Evolutionary conservation across 2,888 invertebrate species (phyloP).

Genomic region (Aricia artaxerxes): DNA sequence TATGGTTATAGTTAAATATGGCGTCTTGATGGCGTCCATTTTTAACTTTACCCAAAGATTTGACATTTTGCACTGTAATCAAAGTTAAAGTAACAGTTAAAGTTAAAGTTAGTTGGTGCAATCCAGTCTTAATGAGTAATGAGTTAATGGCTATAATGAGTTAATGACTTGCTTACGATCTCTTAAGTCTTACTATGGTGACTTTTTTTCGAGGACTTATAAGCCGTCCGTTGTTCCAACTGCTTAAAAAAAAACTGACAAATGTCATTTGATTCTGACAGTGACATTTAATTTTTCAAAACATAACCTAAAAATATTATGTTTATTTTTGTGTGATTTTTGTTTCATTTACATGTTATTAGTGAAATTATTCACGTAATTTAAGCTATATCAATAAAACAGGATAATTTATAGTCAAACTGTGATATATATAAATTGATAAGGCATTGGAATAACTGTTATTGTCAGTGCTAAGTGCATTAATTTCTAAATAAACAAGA

Average conservation of each 20-base stretch:
- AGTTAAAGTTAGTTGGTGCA: no score
- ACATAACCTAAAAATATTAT: conserved; percentile 6
- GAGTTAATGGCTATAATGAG: no score
- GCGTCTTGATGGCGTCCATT: no score
- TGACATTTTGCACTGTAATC: no score
- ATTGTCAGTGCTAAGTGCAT: background rate
- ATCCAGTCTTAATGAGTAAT: no score
- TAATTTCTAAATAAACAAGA: no score
- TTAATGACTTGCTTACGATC: no score
- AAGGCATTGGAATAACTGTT: background rate
- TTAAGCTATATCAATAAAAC: background rate
- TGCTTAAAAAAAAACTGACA: background rate
- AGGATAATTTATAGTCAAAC: background rate
- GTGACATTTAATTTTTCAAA: background rate
- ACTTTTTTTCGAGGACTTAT: background rate
- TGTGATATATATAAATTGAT: background rate
- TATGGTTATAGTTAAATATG: no score
- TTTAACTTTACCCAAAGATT: no score
- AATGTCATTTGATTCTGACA: background rate
- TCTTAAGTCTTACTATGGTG: no score
- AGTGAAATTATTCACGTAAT: background rate
- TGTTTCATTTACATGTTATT: background rate
- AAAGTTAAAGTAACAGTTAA: no score
- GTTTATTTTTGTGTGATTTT: background rate
- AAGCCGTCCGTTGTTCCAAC: background rate